Evolutionary conservation across 2,797 vertebrate genomes (phyloP).

Genomic region (Sebastolobus altivelis): DNA sequence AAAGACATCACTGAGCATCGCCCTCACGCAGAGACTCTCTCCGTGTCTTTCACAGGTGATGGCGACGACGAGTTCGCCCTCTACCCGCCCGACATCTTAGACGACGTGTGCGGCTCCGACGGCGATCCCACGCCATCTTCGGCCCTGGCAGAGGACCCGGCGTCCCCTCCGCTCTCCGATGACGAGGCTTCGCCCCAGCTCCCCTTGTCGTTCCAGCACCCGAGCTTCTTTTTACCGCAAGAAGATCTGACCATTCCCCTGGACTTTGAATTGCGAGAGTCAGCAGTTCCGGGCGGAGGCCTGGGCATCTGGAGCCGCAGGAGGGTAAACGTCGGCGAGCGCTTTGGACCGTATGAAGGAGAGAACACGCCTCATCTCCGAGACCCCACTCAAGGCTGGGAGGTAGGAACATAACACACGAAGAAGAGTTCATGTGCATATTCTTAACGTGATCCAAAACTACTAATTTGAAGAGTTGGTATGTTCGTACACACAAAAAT

Average conservation of each 20-base stretch:
- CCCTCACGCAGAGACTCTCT: constrained; percentile 59
- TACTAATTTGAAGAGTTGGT: background rate
- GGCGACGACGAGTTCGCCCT: constrained; percentile 87
- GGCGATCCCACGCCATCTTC: constrained; percentile 80
- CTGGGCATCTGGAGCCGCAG: constrained; percentile 95
- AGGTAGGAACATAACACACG: constrained; percentile 87
- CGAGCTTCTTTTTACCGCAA: constrained; percentile 88
- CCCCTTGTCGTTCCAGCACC: constrained; percentile 87
- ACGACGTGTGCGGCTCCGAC: constrained; percentile 85
- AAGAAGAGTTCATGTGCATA: background rate
- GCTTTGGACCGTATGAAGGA: constrained; percentile 93
- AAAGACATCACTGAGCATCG: constrained; percentile 2
- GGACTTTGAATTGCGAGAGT: constrained; percentile 95
- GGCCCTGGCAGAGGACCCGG: constrained; percentile 82
- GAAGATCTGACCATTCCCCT: constrained; percentile 88
- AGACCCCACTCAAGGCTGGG: constrained; percentile 90
- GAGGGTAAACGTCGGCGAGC: constrained; percentile 92
- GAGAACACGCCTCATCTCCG: constrained; percentile 86
- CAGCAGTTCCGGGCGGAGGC: constrained; percentile 84
- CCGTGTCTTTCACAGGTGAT: constrained; percentile 85
- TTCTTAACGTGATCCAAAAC: background rate
- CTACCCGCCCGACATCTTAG: constrained; percentile 87
- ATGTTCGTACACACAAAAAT: background rate
- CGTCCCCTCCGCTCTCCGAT: constrained; percentile 88
- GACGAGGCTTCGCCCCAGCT: constrained; percentile 89